Evolutionary conservation across 1,140 invertebrate species (phyloP).

Genomic region (Aphaenogaster rudis): DNA sequence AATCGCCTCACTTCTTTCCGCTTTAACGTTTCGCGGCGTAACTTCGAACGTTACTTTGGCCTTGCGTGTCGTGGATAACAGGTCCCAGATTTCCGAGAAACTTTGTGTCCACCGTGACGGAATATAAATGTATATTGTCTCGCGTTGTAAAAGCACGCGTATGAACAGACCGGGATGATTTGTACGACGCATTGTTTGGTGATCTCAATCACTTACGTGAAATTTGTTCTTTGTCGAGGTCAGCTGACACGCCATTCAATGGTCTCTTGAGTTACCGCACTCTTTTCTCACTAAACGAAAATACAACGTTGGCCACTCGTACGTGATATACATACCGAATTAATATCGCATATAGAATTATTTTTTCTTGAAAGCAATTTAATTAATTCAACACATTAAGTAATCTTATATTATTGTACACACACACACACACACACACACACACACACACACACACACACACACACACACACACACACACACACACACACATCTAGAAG

Average conservation of each 20-base stretch:
- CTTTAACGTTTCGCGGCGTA: slow-evolving; percentile 14
- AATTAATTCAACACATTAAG: not conserved
- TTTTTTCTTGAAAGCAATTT: not conserved
- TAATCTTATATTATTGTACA: not conserved
- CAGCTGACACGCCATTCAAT: not conserved
- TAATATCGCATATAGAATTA: not conserved
- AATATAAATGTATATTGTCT: slow-evolving; percentile 29
- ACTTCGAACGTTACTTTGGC: slow-evolving; percentile 41
- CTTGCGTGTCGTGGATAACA: slow-evolving; percentile 58
- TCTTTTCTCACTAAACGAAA: not conserved
- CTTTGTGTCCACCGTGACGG: slow-evolving; percentile 20
- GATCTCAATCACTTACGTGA: slow-evolving; percentile 26
- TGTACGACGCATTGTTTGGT: not conserved
- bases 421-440: too few relatives aligned
- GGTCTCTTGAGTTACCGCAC: not conserved
- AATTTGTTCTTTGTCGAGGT: slow-evolving; percentile 11
- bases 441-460: too few relatives aligned
- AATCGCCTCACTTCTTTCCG: slow-evolving; percentile 40
- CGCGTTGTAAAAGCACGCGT: not conserved
- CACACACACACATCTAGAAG: too few relatives aligned
- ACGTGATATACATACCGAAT: not conserved
- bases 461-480: too few relatives aligned
- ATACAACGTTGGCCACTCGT: not conserved
- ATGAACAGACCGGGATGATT: not conserved
- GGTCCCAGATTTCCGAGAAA: slow-evolving; percentile 57